Percentiles rank a stretch among this genome's conserved stretches.
Conservation (phyloP, 2,797 vertebrate genomes). For the Malurus splendens region DNA sequence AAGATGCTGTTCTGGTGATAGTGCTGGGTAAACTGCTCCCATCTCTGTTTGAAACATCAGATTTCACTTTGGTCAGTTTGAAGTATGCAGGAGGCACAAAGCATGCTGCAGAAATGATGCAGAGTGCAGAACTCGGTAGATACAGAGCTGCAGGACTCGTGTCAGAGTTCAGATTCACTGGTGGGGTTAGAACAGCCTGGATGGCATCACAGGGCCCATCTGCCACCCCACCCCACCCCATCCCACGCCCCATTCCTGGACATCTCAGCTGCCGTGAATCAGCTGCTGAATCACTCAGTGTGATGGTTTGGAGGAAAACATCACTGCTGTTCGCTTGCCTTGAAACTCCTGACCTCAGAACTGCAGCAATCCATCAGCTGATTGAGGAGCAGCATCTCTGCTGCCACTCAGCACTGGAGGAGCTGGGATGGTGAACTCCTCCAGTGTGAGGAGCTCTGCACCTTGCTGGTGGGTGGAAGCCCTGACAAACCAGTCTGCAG, state of each 20-base stretch:
- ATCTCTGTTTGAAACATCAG: background rate
- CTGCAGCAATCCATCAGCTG: background rate
- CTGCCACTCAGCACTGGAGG: accelerated
- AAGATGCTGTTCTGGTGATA: background rate
- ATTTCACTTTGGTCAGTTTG: background rate
- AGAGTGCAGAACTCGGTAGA: background rate
- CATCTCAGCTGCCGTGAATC: background rate
- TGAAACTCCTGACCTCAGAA: background rate
- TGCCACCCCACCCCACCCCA: background rate
- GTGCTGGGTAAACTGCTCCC: background rate
- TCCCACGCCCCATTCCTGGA: background rate
- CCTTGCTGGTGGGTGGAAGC: background rate
- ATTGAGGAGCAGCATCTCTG: background rate
- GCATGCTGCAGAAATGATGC: background rate
- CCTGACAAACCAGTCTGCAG: background rate
- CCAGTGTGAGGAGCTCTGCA: background rate
- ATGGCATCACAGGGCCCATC: background rate
- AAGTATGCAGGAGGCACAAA: background rate
- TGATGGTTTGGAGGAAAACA: background rate
- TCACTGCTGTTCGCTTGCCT: background rate
- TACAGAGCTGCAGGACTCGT: background rate
- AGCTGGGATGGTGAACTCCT: background rate
- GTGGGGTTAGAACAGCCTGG: background rate
- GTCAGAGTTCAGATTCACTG: background rate
- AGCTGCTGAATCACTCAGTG: background rate